Conservation (phyloP, 2,113 vertebrate genomes). For the Neopipo cinnamomea region DNA sequence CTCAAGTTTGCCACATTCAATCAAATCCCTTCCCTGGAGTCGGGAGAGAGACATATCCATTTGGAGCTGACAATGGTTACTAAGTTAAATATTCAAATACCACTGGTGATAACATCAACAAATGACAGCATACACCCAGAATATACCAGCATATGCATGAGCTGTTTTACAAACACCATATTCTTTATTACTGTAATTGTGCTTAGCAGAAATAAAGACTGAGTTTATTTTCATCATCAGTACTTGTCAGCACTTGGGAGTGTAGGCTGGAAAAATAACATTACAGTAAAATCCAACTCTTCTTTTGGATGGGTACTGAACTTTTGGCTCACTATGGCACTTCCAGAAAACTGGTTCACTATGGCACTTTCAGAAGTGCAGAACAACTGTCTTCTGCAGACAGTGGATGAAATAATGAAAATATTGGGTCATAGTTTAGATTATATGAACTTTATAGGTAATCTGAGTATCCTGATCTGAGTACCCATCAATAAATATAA, state of each 20-base stretch:
- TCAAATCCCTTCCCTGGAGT: neutral
- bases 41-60: neutral
- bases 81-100: neutral
- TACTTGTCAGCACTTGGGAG: neutral
- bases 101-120: neutral
- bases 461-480: neutral
- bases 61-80: neutral
- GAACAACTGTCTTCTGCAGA: neutral
- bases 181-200: neutral
- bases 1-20: neutral
- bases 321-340: neutral
- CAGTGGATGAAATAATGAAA: neutral
- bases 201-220: conserved; percentile 1
- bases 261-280: neutral
- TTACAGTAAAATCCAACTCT: neutral
- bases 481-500: neutral
- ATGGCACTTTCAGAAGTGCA: neutral
- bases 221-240: neutral
- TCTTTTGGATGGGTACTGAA: neutral
- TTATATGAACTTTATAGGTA: neutral
- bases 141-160: neutral
- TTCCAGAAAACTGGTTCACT: neutral
- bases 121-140: neutral
- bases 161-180: neutral
- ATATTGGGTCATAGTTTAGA: neutral